Evolutionary conservation across 2,113 vertebrate genomes (phyloP), one percentile per base, ranked within the genome.

Genomic region (Ornithorhynchus anatinus): DNA sequence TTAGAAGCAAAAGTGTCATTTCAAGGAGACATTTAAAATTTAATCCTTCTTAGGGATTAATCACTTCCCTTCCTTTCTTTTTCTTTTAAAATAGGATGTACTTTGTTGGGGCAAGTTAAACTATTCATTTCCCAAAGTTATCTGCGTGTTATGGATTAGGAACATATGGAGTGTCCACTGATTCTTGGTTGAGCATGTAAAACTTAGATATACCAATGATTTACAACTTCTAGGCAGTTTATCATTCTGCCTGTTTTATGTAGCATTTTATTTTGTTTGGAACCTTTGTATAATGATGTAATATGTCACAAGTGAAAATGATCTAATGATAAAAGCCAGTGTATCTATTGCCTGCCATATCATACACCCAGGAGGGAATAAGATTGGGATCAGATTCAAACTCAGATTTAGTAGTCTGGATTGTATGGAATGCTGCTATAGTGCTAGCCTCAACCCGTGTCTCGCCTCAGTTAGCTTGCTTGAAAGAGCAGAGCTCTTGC

Each of bases 251-350:
- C 59, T 72, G 19, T 38, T 48, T 59, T 12, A 48, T 44, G 44
- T 3, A 2, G 8, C 47, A 69, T 67, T 81, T 70, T 61, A 84
- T 36, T 84, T 79, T 45, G 68, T 82, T 77, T 89, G 44, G 75
- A 70, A 78, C 32, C 33, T 50, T 82, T 75, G 8, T 45, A 20
- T 48, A 69, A 59, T 39, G 36, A 57, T 3, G 19, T 38, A 59
- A 56, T 59, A 13, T 38, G 14, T 43, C 64, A 58, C 38, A 58
- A 67, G 50, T 48, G 45, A 64, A 54, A 69, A 47, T 50, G 71
- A 59, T 51, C 60, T 44, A 56, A 58, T 60, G 68, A 72, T 74
- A 66, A 65, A 77, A 74, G 35, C 36, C 45, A 33, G 42, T 74
- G 9, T 58, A 62, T 39, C 22, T 56, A 27, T 8, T 72, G 20